Evolutionary conservation across 2,888 invertebrate species (phyloP).

Genomic region (Hanleya hanleyi): DNA sequence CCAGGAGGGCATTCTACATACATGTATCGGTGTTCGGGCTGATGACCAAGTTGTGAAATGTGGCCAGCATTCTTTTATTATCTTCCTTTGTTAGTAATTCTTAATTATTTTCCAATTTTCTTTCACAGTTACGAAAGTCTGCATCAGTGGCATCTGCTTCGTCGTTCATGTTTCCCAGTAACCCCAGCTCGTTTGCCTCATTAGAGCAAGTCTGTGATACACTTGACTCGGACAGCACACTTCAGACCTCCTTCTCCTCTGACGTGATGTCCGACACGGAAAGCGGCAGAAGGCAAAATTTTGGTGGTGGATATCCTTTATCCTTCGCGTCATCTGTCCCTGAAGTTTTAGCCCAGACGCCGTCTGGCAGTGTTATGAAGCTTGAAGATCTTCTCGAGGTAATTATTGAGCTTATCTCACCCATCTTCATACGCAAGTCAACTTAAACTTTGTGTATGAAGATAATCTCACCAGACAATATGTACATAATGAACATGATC

Average conservation of each 20-base stretch:
- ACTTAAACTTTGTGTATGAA: no score
- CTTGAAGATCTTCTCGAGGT: conserved; percentile 65
- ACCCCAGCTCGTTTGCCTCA: background rate
- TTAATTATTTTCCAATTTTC: no score
- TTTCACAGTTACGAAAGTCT: conserved; percentile 59
- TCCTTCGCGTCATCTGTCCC: conserved; percentile 38
- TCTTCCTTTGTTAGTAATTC: no score
- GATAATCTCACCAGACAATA: no score
- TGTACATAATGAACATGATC: no score
- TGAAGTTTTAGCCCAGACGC: conserved; percentile 63
- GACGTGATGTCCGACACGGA: background rate
- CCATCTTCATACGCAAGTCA: no score
- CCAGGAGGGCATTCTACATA: no score
- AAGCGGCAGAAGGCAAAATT: background rate
- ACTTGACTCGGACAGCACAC: background rate
- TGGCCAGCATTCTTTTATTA: no score
- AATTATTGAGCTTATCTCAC: no score
- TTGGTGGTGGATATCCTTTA: background rate
- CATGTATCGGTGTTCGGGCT: no score
- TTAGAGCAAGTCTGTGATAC: conserved; percentile 7
- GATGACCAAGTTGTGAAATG: no score
- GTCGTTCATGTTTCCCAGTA: conserved; percentile 20
- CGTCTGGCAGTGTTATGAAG: conserved; percentile 61
- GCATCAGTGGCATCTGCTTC: conserved; percentile 53
- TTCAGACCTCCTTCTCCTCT: background rate